Evolutionary conservation across 2,888 invertebrate species (phyloP), one percentile per base, ranked within the genome.

Genomic region (Pemphredon lugubris): DNA sequence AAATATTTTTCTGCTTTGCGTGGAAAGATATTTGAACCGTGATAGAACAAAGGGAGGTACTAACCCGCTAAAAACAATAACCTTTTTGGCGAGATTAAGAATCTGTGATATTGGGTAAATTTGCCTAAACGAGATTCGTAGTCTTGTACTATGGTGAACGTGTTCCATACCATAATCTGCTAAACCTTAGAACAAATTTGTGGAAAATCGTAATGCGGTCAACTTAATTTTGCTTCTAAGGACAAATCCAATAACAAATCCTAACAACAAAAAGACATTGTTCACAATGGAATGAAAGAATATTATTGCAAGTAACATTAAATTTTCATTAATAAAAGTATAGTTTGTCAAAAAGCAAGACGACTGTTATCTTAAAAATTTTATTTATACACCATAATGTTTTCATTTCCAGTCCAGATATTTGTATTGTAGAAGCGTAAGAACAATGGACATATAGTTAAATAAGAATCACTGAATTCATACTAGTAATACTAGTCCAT

Each of bases 21-120:
- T n/a, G n/a, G n/a, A n/a, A 50, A 34, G 16, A n/a, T 44, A 11
- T 44, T 3, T 40, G 14, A 21, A 7, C 16, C 7, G 9, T 7
- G 5, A 40, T 3, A 9, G 6, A 16, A 16, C 16, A 18, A 40
- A 16, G 14, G 16, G 9, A 32, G 7, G 26, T 23, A 16, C 26
- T 40, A 37, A 21, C 4, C 14, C 13, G 32, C 2, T 14, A 18
- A n/a, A n/a, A n/a, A 14, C 13, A 23, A 20, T 11, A n/a, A 50
- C 21, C 23, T 58, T 44, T 72, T 75, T 72, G 51, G 54, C 51
- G n/a, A 57, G 48, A 69, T 73, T 69, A 59, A 69, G 59, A 72
- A 73, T 76, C 68, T 76, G 72, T 75, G 72, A 73, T 75, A 58
- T 61, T 50, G 50, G 18, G 65, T 65, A 67, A 71, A 66, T 72